Base-by-base conservation (phyloP, 2,113 vertebrate genomes). In the Ceyx margarethae region DNA sequence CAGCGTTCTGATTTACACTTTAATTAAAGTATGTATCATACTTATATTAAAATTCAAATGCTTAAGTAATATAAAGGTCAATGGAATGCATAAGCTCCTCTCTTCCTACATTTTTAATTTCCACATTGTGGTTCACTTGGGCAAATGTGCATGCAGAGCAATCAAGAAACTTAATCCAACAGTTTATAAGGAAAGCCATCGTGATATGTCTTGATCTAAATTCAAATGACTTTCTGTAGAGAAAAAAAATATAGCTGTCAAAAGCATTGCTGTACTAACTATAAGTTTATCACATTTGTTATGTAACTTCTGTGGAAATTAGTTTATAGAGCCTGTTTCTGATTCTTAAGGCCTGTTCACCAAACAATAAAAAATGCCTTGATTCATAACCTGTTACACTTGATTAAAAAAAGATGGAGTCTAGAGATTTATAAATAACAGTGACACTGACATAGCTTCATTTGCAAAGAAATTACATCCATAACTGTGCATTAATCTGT, bases 61-160 rank as follows among this genome's bases (percentile, higher is more conserved):
- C 69, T 94, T 88, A 57, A 61, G 82, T 93, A 90, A 91, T 84
- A 48, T 62, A 95, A 94, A 95, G 86, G 92, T 95, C 88, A 95
- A 81, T 66, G 66, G 69, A 75, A 95, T 66, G 58, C 74, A 62
- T 45, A 46, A 69, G 21, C 33, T 84, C 25, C 74, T 78, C 28
- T 76, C 50, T 91, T 84, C 83, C 84, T 93, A 40, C 54, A 16
- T 89, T 81, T 94, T 87, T 90, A 69, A 89, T 95, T 91, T 69
- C 77, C 33, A 57, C 46, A 26, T 76, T 94, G 91, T 93, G 33
- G 58, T 76, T 92, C 46, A 2, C 62, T 68, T 57, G 29, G 74
- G 61, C 66, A 86, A 68, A 89, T 15, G 31, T 61, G 54, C 48
- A 13, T 48, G 45, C 21, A 50, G 67, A 76, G 42, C 2, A 20